These are phyloP conservation scores for Drosophila prostipennis DNA, from an alignment of 2,888 invertebrate species.

Conservation along the genomic window DNA sequence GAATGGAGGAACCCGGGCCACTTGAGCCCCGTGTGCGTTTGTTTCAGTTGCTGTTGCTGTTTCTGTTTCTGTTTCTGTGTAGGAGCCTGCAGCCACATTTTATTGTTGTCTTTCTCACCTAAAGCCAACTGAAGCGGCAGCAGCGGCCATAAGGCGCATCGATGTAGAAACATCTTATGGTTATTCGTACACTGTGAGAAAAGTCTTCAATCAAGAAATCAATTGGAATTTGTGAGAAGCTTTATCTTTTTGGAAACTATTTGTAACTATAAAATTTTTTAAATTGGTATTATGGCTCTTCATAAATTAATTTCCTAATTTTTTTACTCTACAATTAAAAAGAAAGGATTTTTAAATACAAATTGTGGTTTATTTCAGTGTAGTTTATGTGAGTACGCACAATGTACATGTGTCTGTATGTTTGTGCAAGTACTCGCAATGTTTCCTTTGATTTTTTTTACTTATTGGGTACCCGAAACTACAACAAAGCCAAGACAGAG, in stretches of 20 bases:
- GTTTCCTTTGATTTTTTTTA: conserved; percentile 46
- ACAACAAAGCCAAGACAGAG: conserved; percentile 27
- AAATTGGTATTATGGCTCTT: too few relatives aligned
- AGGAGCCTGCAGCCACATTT: conserved; percentile 36
- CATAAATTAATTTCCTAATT: too few relatives aligned
- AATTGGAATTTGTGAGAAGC: not conserved
- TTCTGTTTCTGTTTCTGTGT: conserved; percentile 5
- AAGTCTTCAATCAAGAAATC: not conserved
- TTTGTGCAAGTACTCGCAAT: conserved; percentile 34
- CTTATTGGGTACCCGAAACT: conserved; percentile 34
- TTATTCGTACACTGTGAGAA: not conserved
- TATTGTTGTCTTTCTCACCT: conserved; percentile 65
- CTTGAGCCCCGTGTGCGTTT: conserved; percentile 25
- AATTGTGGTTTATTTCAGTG: not conserved
- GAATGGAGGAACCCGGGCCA: conserved; percentile 33
- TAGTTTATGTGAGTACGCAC: conserved; percentile 1
- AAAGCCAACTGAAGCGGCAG: conserved; percentile 33
- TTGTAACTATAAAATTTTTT: too few relatives aligned
- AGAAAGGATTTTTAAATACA: too few relatives aligned
- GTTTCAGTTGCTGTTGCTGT: conserved; percentile 6
- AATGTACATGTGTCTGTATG: conserved; percentile 17
- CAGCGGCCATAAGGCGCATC: conserved; percentile 46
- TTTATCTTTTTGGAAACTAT: too few relatives aligned
- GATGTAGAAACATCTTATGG: conserved; percentile 31
- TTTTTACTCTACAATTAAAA: too few relatives aligned